Percentiles rank a stretch among this genome's conserved stretches.
phyloP scores from a whole-genome alignment of 1,140 invertebrate species.

The Druon quercuslanigerum region DNA sequence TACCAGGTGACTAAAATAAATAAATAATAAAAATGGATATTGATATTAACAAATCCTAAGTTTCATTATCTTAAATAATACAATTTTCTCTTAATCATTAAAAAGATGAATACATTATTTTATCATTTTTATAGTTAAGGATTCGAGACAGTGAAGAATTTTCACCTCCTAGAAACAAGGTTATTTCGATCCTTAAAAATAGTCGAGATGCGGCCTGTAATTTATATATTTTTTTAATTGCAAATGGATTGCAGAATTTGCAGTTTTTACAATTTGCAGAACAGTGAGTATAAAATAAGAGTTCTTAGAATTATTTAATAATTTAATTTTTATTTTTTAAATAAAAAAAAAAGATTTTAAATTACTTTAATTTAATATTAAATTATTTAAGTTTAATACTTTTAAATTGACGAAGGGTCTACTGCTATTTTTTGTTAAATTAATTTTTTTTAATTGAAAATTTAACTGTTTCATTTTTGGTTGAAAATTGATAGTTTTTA shows the following conservation, averaged over 20 bases:
- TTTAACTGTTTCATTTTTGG: too few relatives aligned
- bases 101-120: background rate
- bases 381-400: too few relatives aligned
- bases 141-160: conserved; percentile 82
- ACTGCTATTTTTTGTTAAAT: too few relatives aligned
- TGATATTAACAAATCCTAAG: background rate
- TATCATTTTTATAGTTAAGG: conserved; percentile 73
- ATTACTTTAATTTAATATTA: too few relatives aligned
- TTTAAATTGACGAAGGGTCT: too few relatives aligned
- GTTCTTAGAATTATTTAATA: conserved; percentile 7
- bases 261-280: conserved; percentile 83
- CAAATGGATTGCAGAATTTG: conserved; percentile 82
- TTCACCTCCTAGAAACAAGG: conserved; percentile 76
- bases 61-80: background rate
- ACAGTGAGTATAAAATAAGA: conserved; percentile 70
- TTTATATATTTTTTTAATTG: conserved; percentile 83
- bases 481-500: too few relatives aligned
- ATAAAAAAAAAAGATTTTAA: too few relatives aligned
- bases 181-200: conserved; percentile 76
- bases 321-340: background rate
- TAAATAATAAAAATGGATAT: background rate
- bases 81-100: too few relatives aligned
- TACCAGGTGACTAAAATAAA: conserved; percentile 55
- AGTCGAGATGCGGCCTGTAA: conserved; percentile 81
- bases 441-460: too few relatives aligned